Conservation (phyloP, 64 coral and sea anemone species). For the Montipora cactus region DNA sequence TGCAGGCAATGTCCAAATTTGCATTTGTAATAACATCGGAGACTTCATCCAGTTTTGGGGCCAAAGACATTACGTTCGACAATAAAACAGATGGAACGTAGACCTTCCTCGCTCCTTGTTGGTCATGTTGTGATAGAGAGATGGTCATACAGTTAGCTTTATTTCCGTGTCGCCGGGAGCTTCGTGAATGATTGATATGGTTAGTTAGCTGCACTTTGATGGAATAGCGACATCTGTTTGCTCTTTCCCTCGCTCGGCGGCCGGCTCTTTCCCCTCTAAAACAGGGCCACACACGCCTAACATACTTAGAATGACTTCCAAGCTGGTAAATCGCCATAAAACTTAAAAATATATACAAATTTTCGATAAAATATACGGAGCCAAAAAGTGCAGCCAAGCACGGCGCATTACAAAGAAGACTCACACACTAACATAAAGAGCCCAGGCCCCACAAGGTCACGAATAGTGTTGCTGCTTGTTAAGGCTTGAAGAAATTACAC, state of each 20-base stretch:
- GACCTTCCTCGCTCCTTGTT: no score
- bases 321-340: neutral
- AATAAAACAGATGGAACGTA: no score
- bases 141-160: slow-evolving; percentile 4
- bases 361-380: neutral
- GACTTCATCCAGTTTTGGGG: no score
- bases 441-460: no score
- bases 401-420: neutral
- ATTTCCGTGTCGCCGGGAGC: neutral
- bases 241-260: neutral
- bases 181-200: slow-evolving; percentile 15
- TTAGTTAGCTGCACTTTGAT: slow-evolving; percentile 16
- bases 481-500: no score
- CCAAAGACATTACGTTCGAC: no score
- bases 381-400: slow-evolving; percentile 9
- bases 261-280: neutral
- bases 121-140: no score
- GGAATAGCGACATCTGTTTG: slow-evolving; percentile 12
- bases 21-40: no score
- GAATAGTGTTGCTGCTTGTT: no score
- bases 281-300: neutral
- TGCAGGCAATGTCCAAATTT: no score
- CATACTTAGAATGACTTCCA: neutral
- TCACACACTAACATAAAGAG: no score
- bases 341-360: neutral